Evolutionary conservation across 2,888 invertebrate genomes (phyloP).

Genomic region (Microdon myrmicae): DNA sequence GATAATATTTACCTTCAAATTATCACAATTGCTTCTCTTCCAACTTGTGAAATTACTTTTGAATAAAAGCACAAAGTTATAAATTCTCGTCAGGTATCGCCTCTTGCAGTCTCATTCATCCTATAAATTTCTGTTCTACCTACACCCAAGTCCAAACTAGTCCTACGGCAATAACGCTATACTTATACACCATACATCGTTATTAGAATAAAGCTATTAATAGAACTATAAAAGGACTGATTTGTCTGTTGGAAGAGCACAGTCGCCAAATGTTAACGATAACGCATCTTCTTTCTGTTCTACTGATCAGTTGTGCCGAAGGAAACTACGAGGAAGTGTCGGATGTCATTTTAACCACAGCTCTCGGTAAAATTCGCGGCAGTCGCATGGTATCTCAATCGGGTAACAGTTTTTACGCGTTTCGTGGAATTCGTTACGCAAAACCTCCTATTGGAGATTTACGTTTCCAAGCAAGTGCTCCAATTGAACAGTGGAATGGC

Average conservation of each 20-base stretch:
- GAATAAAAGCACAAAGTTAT: too few species aligned
- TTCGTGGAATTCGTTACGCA: conserved; percentile 65
- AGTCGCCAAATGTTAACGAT: conserved; percentile 39
- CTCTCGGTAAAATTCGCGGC: conserved; percentile 64
- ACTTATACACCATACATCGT: too few species aligned
- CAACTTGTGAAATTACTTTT: too few species aligned
- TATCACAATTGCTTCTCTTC: too few species aligned
- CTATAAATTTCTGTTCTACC: too few species aligned
- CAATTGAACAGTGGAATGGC: conserved; percentile 68
- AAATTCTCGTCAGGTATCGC: too few species aligned
- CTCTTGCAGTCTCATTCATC: too few species aligned
- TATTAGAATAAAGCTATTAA: not conserved
- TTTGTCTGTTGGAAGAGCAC: not conserved
- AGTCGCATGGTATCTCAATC: conserved; percentile 61
- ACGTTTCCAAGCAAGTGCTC: conserved; percentile 67
- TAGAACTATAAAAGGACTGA: conserved; percentile 27
- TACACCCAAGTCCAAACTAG: too few species aligned
- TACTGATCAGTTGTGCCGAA: too few species aligned
- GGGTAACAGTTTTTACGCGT: conserved; percentile 64
- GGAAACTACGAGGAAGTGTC: conserved; percentile 63
- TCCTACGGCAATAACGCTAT: too few species aligned
- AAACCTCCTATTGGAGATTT: conserved; percentile 61
- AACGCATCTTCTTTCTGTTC: not conserved
- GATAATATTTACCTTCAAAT: too few species aligned
- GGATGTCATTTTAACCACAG: conserved; percentile 63